Evolutionary conservation across 2,888 invertebrate genomes (phyloP), one percentile per base, ranked within the genome.

Genomic region (Trachelus tabidus): DNA sequence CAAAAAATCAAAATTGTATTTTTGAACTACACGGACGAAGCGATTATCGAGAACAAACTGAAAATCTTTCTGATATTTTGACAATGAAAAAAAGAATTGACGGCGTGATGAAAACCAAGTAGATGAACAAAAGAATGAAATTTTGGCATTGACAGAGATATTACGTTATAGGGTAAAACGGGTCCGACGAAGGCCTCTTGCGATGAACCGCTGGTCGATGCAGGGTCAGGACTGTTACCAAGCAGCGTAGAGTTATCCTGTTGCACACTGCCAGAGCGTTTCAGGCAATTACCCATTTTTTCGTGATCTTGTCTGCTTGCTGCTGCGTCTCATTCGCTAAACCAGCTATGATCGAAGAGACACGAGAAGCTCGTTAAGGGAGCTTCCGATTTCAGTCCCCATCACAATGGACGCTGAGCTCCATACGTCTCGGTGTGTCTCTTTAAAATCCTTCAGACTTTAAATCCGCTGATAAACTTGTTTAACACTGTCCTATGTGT

Each of bases 251-350:
- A 88, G 81, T 89, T 90, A 87, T 91, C 91, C 83, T 89, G 90
- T 80, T 90, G 90, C 80, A 85, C 87, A 78, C 88, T 85, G 79
- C 88, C 88, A 79, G 87, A 84, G 80, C 95, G 93, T 92, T 95
- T 95, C 84, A 95, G 92, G 88, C 95, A 95, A 92, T 95, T 95
- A 87, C 95, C 95, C 95, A 95, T 95, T 87, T 88, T 91, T 83
- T 30, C 37, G 75, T 75, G 35, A 75, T 80, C 76, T 33, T 68
- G 73, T 75, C 73, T 56, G 34, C 68, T 75, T 76, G 56, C 69
- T 77, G 69, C 74, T 78, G 73, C 73, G 76, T 81, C 71, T 76
- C 80, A 79, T 79, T 77, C 77, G 76, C 73, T 69, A 75, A 79
- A 74, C 76, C 80, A 82, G 79, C 74, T 79, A 82, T 79, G 81